phyloP scores from a whole-genome alignment of 1,140 invertebrate genomes.

The Elysia chlorotica region DNA sequence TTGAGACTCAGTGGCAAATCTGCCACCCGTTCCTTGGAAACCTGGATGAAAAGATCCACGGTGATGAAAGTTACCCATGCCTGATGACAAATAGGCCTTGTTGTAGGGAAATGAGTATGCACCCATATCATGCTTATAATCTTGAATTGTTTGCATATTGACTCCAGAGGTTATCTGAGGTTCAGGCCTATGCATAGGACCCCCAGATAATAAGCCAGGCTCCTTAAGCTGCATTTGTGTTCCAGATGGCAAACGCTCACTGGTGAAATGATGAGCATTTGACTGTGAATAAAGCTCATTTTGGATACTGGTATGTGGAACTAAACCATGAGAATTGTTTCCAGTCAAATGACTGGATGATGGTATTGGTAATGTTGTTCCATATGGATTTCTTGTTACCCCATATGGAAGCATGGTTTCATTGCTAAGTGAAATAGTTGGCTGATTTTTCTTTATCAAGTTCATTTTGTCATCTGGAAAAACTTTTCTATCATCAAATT shows the following conservation, averaged over 20 bases:
- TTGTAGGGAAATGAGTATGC: conserved; percentile 3
- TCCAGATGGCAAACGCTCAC: conserved; percentile 1
- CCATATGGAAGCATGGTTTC: background rate
- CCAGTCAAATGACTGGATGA: conserved; percentile 3
- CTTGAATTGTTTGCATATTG: background rate
- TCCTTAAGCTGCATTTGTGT: conserved; percentile 1
- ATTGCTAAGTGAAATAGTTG: background rate
- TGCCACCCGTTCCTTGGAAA: background rate
- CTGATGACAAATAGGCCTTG: conserved; percentile 10
- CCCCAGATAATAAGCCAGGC: background rate
- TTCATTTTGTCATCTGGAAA: conserved; percentile 3
- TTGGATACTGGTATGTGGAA: conserved; percentile 6
- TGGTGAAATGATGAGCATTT: background rate
- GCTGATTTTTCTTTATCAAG: conserved; percentile 12
- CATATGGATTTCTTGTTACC: conserved; percentile 8
- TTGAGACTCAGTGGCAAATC: conserved; percentile 5
- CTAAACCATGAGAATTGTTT: background rate
- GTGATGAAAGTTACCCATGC: background rate
- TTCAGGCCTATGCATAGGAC: conserved; percentile 8
- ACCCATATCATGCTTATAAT: conserved; percentile 15
- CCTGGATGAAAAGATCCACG: conserved; percentile 1
- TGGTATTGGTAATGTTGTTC: background rate
- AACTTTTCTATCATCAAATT: background rate
- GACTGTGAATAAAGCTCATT: background rate
- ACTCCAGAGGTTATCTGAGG: conserved; percentile 4